Evolutionary conservation across 2,888 invertebrate genomes (phyloP).

Genomic region (Caenorhabditis plicata): DNA sequence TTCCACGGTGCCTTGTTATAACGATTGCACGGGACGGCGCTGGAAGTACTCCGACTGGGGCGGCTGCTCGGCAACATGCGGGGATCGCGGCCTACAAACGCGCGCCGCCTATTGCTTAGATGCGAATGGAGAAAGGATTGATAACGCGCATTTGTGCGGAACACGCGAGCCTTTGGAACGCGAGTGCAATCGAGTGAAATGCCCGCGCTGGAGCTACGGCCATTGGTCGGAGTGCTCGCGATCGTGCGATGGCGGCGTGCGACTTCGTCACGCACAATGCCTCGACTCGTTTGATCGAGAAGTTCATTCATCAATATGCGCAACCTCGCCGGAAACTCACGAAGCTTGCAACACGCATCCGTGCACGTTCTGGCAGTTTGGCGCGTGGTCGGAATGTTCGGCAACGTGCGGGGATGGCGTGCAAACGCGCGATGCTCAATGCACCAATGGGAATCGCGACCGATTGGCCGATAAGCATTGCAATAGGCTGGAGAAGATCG

Average conservation of each 20-base stretch:
- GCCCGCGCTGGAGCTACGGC: conserved; percentile 62
- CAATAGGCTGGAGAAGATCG: conserved; percentile 47
- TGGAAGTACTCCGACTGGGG: conserved; percentile 68
- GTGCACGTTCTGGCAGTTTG: conserved; percentile 60
- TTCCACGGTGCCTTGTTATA: conserved; percentile 64
- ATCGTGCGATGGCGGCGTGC: conserved; percentile 68
- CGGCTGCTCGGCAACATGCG: conserved; percentile 68
- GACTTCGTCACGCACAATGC: conserved; percentile 67
- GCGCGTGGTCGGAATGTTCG: conserved; percentile 62
- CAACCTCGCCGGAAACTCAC: conserved; percentile 15
- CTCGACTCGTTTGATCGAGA: conserved; percentile 66
- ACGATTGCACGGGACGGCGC: conserved; percentile 66
- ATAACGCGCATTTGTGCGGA: conserved; percentile 27
- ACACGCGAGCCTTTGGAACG: conserved; percentile 25
- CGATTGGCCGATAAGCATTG: conserved; percentile 43
- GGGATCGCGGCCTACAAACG: conserved; percentile 65
- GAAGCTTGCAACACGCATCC: conserved; percentile 59
- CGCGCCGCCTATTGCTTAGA: conserved; percentile 67
- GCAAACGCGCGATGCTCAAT: conserved; percentile 53
- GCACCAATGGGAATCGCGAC: conserved; percentile 42
- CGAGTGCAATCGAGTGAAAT: conserved; percentile 60
- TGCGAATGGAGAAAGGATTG: conserved; percentile 36
- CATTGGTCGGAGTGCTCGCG: conserved; percentile 57
- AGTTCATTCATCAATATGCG: conserved; percentile 39
- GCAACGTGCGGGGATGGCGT: conserved; percentile 63